phyloP scores from a whole-genome alignment of 2,113 vertebrate genomes.

The Dermatemys mawii region DNA sequence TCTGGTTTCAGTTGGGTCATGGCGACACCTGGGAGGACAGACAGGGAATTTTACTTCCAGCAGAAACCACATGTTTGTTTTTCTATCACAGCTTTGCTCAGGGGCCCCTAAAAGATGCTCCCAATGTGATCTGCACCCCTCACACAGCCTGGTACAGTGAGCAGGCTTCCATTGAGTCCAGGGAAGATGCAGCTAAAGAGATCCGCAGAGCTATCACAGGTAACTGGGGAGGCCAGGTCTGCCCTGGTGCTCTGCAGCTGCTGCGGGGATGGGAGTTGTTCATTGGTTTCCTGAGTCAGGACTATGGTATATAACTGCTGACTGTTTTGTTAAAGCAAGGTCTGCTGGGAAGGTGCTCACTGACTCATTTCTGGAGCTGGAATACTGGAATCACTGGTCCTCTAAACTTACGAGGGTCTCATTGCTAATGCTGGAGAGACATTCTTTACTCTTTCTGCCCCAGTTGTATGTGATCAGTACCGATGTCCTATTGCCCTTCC shows the following conservation, averaged over 20 bases:
- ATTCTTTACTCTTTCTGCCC: not conserved
- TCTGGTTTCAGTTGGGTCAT: not conserved
- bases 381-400: not conserved
- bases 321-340: conserved; percentile 9
- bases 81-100: conserved; percentile 83
- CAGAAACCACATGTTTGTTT: not conserved
- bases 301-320: not conserved
- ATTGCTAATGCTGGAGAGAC: not conserved
- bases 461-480: not conserved
- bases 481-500: not conserved
- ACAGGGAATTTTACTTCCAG: not conserved
- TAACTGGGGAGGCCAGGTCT: conserved; percentile 50
- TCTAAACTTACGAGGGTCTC: conserved; percentile 19
- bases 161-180: conserved; percentile 90
- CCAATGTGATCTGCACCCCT: conserved; percentile 91
- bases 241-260: conserved; percentile 22
- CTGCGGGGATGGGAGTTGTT: conserved; percentile 10
- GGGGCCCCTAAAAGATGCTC: conserved; percentile 90
- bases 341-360: not conserved
- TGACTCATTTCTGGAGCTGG: not conserved
- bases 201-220: conserved; percentile 91
- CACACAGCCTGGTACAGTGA: conserved; percentile 94
- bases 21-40: not conserved
- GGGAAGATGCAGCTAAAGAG: conserved; percentile 91
- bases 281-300: conserved; percentile 2